A percentile compares a stretch with the other conserved stretches of the same genome.
phyloP scores from a whole-genome alignment of 2,113 vertebrate genomes.

The Rhabdomys dilectus region DNA sequence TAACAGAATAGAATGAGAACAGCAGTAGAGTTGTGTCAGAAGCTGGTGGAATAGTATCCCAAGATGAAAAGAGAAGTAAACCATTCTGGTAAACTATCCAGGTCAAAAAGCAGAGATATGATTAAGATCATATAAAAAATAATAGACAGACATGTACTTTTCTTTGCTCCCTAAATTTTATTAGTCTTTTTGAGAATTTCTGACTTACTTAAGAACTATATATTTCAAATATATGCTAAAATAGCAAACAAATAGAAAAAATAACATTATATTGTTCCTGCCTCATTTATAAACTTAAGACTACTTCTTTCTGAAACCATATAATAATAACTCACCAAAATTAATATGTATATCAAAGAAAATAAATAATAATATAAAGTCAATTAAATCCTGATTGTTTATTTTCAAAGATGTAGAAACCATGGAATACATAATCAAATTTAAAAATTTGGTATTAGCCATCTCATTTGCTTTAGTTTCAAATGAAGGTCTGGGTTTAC shows the following conservation, averaged over 20 bases:
- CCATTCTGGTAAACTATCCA: constrained; percentile 78
- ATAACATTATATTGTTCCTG: constrained; percentile 39
- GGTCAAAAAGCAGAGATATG: constrained; percentile 70
- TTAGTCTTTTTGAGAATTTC: constrained; percentile 80
- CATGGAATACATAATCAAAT: too few relatives aligned
- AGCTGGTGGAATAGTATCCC: constrained; percentile 29
- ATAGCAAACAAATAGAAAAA: constrained; percentile 20
- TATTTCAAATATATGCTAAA: constrained; percentile 67
- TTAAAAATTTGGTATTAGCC: too few relatives aligned
- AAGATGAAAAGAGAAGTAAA: constrained; percentile 49
- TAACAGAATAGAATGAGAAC: neutral
- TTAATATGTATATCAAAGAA: neutral
- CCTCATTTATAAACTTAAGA: constrained; percentile 51
- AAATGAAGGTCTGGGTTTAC: too few relatives aligned
- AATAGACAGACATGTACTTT: constrained; percentile 82
- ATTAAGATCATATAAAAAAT: constrained; percentile 82
- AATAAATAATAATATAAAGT: neutral
- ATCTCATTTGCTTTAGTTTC: too few relatives aligned
- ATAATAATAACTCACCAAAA: constrained; percentile 1
- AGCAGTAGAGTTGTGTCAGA: neutral
- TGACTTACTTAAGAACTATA: constrained; percentile 83
- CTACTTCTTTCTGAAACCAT: neutral
- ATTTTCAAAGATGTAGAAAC: neutral
- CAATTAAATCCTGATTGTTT: constrained; percentile 23
- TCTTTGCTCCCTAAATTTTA: constrained; percentile 79